Conservation (phyloP, 1,140 invertebrate genomes). For the Atta texana region DNA sequence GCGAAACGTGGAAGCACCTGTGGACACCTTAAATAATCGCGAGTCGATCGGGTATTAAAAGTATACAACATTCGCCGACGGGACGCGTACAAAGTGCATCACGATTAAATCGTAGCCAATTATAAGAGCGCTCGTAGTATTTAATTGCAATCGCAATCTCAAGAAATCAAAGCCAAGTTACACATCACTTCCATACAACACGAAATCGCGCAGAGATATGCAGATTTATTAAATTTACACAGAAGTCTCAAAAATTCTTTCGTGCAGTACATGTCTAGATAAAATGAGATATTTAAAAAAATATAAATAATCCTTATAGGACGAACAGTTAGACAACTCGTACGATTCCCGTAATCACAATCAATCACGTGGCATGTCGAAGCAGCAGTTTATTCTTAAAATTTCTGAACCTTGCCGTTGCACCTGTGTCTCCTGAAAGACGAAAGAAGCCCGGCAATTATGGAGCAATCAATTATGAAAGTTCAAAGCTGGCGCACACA, state of each 20-base stretch:
- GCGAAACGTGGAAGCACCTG: slow-evolving; percentile 58
- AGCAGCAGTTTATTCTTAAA: slow-evolving; percentile 55
- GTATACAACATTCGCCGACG: not conserved
- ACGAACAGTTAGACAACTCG: not conserved
- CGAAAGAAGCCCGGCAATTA: slow-evolving; percentile 69
- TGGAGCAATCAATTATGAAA: slow-evolving; percentile 72
- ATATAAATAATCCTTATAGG: not conserved
- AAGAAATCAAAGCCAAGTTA: slow-evolving; percentile 4
- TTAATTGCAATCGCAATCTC: not conserved
- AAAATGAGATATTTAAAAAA: not conserved
- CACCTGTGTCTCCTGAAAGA: slow-evolving; percentile 72
- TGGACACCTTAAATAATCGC: slow-evolving; percentile 32
- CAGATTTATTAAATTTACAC: not conserved
- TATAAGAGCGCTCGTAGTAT: slow-evolving; percentile 8
- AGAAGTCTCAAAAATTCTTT: not conserved
- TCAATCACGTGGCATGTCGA: slow-evolving; percentile 43
- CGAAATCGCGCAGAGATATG: not conserved
- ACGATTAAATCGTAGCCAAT: slow-evolving; percentile 40
- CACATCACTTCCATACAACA: not conserved
- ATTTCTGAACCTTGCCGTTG: slow-evolving; percentile 65
- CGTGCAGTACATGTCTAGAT: not conserved
- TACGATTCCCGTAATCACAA: slow-evolving; percentile 20
- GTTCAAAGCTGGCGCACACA: slow-evolving; percentile 31
- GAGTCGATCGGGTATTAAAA: slow-evolving; percentile 33
- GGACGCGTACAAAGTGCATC: slow-evolving; percentile 10